These are phyloP conservation scores for Microtus richardsoni DNA, from an alignment of 2,113 vertebrate genomes.

Conservation along the genomic window DNA sequence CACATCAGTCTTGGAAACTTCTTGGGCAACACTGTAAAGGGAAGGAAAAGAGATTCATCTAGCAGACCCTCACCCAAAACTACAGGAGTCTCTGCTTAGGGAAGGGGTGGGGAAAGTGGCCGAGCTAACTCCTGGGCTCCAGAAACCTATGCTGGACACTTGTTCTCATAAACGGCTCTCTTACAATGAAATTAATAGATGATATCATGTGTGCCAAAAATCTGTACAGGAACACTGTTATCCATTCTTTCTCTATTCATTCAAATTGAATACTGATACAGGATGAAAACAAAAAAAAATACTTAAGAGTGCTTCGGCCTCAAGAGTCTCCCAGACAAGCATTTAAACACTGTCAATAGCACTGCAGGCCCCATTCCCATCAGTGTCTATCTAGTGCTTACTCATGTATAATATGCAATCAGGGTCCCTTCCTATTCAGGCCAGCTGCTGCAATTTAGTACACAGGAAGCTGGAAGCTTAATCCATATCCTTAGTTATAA, in stretches of 20 bases:
- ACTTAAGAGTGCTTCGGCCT: not conserved
- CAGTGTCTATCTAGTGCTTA: not conserved
- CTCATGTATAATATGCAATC: not conserved
- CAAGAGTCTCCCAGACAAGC: not conserved
- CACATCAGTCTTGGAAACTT: not conserved
- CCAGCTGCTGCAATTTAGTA: not conserved
- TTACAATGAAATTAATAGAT: not conserved
- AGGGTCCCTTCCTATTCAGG: not conserved
- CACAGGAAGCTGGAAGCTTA: not conserved
- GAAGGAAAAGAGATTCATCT: not conserved
- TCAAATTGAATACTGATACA: not conserved
- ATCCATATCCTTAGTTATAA: slow-evolving; percentile 19
- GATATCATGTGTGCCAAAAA: not conserved
- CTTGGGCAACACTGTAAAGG: not conserved
- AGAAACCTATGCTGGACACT: not conserved
- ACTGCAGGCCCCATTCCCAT: not conserved
- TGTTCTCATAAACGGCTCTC: not conserved
- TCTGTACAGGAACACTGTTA: not conserved
- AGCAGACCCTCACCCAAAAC: not conserved
- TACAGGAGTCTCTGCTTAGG: not conserved
- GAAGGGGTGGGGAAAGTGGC: fast-evolving
- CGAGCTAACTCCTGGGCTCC: not conserved
- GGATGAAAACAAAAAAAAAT: not conserved
- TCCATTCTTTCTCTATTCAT: not conserved
- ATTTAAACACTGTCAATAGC: not conserved